Evolutionary conservation across 2,113 vertebrate species (phyloP), one percentile per base, ranked within the genome.

Genomic region (Arenaria interpres): DNA sequence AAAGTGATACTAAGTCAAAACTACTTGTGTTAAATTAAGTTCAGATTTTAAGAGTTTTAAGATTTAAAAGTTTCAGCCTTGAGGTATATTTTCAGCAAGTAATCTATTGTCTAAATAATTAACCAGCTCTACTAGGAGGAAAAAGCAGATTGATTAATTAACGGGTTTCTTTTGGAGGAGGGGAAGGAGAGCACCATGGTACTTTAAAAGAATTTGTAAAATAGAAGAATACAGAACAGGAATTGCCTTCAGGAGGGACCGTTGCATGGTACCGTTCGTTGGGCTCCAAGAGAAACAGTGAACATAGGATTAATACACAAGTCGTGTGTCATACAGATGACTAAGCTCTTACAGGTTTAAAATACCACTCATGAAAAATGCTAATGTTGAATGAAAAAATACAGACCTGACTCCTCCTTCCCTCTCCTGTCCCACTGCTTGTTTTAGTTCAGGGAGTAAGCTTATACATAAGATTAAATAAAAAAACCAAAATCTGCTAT

Each of bases 1-100:
- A 57, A 92, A 53, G n/a, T 86, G 45, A 80, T 79, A 48, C n/a
- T 51, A 56, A 82, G 30, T 85, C n/a, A 63, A 89, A 94, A 85
- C 12, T 79, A 15, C n/a, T 68, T 11, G 3, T 83, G 53, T 80
- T 66, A 86, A 93, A 77, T 88, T 76, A 57, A 32, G 25, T 83
- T 94, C 10, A 37, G 45, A 54, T 88, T 88, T 88, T 72, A 35
- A 25, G 90, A 87, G 71, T 46, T 88, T 78, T 85, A 53, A 53
- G 51, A 28, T 53, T 53, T 17, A 35, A 25, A 94, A 87, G 71
- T 88, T 78, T 82, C 39, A 48, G 27, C 20, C n/a, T 69, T 64
- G 54, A 80, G 48, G 50, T 23, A 2, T 33, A 33, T 90, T 94
- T 94, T 76, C 50, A 88, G 24, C 48, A 68, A 69, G 45, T 54